Evolutionary conservation across 1,140 invertebrate genomes (phyloP).

Genomic region (Globodera rostochiensis): DNA sequence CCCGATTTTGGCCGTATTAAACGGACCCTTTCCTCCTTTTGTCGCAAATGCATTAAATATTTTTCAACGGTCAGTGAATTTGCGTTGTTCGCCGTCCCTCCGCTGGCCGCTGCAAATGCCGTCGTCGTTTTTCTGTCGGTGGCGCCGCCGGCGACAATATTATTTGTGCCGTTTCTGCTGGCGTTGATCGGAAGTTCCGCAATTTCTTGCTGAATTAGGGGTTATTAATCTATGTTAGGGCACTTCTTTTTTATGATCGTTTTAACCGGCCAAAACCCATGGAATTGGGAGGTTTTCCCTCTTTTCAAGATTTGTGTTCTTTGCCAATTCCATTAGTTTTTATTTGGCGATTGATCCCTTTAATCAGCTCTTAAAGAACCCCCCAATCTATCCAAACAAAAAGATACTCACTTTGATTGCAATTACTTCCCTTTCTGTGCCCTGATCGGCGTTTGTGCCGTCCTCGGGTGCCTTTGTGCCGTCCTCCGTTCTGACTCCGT

Average conservation of each 20-base stretch:
- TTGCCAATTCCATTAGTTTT: no score
- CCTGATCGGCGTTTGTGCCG: neutral
- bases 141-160: no score
- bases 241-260: no score
- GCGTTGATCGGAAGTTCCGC: neutral
- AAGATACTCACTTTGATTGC: neutral
- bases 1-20: neutral
- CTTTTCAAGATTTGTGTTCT: no score
- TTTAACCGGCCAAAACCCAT: no score
- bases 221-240: neutral
- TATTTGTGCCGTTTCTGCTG: neutral
- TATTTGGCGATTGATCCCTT: no score
- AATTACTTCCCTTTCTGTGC: neutral
- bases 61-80: constrained; percentile 24
- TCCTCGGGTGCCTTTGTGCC: no score
- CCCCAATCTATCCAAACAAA: no score
- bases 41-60: constrained; percentile 18
- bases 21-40: constrained; percentile 27
- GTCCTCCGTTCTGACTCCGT: neutral
- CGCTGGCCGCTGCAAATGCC: neutral
- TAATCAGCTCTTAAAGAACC: no score
- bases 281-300: no score
- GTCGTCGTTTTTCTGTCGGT: neutral
- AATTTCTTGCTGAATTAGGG: no score
- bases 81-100: neutral